These are phyloP conservation scores for Anableps anableps DNA, from an alignment of 2,797 vertebrate species.

Conservation along the genomic window DNA sequence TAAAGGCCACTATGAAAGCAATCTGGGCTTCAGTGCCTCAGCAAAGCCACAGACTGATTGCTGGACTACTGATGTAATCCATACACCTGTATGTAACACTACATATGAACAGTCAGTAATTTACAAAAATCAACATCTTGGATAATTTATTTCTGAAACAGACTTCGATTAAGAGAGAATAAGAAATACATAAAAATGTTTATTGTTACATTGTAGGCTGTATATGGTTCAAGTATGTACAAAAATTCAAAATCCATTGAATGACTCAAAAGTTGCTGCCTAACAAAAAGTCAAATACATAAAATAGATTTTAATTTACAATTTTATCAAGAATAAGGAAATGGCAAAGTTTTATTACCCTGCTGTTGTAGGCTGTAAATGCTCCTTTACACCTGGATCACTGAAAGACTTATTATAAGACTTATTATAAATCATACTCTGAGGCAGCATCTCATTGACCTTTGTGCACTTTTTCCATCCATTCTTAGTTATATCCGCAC, in stretches of 20 bases:
- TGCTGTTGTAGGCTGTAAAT: slow-evolving; percentile 33
- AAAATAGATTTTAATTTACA: slow-evolving; percentile 79
- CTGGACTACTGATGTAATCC: too few species aligned
- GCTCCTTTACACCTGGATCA: slow-evolving; percentile 32
- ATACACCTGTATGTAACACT: background rate
- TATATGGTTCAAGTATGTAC: slow-evolving; percentile 78
- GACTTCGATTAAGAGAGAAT: slow-evolving; percentile 75
- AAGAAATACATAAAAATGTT: slow-evolving; percentile 79
- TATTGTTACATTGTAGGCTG: slow-evolving; percentile 76
- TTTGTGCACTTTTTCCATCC: slow-evolving; percentile 44
- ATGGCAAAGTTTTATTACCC: slow-evolving; percentile 27
- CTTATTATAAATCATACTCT: slow-evolving; percentile 56
- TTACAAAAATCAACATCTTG: slow-evolving; percentile 63
- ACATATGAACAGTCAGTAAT: slow-evolving; percentile 18
- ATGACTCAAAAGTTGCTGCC: slow-evolving; percentile 61
- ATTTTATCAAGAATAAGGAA: slow-evolving; percentile 58
- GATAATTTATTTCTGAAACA: slow-evolving; percentile 77
- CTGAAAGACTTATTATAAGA: slow-evolving; percentile 35
- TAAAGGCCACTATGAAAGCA: background rate
- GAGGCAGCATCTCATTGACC: slow-evolving; percentile 40
- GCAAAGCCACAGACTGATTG: too few species aligned
- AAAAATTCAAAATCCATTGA: slow-evolving; percentile 81
- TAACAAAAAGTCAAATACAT: slow-evolving; percentile 61
- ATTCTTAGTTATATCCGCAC: slow-evolving; percentile 17
- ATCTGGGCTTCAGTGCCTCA: background rate